Conservation (phyloP, 2,113 vertebrate genomes). For the Chrysochloris asiatica region DNA sequence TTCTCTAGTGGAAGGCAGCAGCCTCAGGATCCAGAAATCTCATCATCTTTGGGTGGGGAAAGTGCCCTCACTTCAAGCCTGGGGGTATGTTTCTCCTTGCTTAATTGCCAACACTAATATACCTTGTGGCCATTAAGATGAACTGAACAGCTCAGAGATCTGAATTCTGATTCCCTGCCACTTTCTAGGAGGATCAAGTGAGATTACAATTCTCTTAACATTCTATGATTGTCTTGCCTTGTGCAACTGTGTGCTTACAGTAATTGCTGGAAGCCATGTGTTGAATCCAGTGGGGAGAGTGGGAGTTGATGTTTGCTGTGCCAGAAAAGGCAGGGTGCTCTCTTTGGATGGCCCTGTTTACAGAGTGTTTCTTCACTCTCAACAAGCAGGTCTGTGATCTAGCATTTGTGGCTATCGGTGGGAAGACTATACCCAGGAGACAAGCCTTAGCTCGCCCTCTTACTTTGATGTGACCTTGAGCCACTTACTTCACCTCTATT, state of each 20-base stretch:
- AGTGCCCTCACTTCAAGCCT: neutral
- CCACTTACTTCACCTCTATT: neutral
- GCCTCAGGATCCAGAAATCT: neutral
- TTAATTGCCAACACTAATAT: neutral
- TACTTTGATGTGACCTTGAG: neutral
- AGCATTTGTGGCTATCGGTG: neutral
- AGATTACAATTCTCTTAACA: constrained; percentile 4
- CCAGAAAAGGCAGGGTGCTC: neutral
- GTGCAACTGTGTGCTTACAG: neutral
- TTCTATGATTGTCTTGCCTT: neutral
- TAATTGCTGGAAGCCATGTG: neutral
- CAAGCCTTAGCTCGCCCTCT: neutral
- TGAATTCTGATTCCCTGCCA: neutral
- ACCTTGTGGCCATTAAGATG: neutral
- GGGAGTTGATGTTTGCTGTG: neutral
- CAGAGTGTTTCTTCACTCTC: neutral
- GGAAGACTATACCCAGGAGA: neutral
- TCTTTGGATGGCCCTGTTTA: neutral
- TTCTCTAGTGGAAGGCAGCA: neutral
- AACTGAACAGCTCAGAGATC: neutral
- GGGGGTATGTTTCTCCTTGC: neutral
- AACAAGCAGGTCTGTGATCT: neutral
- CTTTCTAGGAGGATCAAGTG: constrained; percentile 5
- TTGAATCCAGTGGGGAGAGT: neutral
- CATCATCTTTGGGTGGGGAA: too few relatives aligned